phyloP scores from a whole-genome alignment of 1,140 invertebrate species.

The Trichonephila inaurata region DNA sequence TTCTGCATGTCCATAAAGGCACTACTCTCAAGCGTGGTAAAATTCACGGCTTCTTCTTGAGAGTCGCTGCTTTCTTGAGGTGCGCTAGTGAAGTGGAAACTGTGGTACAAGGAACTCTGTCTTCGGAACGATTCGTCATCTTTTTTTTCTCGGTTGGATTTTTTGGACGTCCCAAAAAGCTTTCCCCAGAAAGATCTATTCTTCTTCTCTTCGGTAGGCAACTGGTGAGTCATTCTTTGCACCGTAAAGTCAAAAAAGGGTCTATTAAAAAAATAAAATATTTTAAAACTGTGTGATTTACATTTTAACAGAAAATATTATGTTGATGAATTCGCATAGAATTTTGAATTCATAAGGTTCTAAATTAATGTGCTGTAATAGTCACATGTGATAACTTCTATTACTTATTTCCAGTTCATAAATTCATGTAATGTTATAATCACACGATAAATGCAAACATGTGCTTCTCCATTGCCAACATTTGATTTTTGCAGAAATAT shows the following conservation, averaged over 20 bases:
- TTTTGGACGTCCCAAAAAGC: slow-evolving; percentile 36
- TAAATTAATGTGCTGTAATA: too few relatives aligned
- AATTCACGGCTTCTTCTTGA: background rate
- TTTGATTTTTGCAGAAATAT: too few relatives aligned
- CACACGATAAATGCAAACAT: too few relatives aligned
- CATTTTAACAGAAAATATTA: background rate
- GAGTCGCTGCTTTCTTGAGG: background rate
- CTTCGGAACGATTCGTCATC: slow-evolving; percentile 44
- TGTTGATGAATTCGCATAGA: too few relatives aligned
- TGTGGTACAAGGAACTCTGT: slow-evolving; percentile 20
- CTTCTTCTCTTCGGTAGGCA: slow-evolving; percentile 21
- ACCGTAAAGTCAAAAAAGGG: background rate
- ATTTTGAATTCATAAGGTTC: background rate
- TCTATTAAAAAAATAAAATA: background rate
- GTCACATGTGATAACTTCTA: too few relatives aligned
- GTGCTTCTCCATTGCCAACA: too few relatives aligned
- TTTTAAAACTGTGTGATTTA: background rate
- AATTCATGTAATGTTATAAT: too few relatives aligned
- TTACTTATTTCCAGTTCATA: too few relatives aligned
- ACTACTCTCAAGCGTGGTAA: slow-evolving; percentile 59
- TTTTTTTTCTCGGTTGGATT: slow-evolving; percentile 20
- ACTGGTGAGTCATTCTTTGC: background rate
- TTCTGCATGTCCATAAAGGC: slow-evolving; percentile 44
- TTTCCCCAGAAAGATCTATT: slow-evolving; percentile 47
- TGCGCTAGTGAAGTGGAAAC: slow-evolving; percentile 23